Base-by-base conservation (phyloP, 2,113 vertebrate genomes). In the Sisor rabdophorus region DNA sequence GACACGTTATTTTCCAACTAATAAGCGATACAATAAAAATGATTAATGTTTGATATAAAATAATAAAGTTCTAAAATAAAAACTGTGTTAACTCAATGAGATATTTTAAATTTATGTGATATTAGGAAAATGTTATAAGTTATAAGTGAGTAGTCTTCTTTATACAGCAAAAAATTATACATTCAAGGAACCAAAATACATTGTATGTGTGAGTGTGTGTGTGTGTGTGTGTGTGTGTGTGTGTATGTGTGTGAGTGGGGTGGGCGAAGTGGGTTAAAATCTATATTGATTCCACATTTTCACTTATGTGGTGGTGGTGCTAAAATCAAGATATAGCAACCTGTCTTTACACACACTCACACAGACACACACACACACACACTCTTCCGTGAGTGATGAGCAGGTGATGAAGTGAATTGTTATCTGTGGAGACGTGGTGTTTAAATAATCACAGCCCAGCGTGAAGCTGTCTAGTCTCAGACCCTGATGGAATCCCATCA, bases 331-430 rank as follows among this genome's bases (percentile, higher is more conserved):
- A 54, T 15, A 17, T 63, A 63, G 36, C 60, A 60, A 50, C 50
- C 53, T 36, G 12, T 13, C 44, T n/a, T 11, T 19, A 55, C 63
- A 75, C 68, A 84, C 83, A 79, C 50, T 73, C 65, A 54, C 32
- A 73, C 76, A 70, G 22, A 60, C 30, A 68, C 77, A 70, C 72
- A 75, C 78, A 75, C 78, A 52, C 75, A 60, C 28, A 75, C 44
- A 64, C 64, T 64, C 36, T 53, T 1, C 1, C 0, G 44, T 10
- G 44, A 68, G 26, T 59, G 73, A 48, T 55, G 68, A 67, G 61
- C 16, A 30, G 71, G 24, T 79, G 81, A 82, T 79, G 70, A 76
- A 76, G 70, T 76, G 81, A 82, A n/a, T 48, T 73, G 81, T 70
- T 65, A 68, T 73, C 81, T 65, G 61, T 30, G 7, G 54, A 28